Base-by-base conservation (phyloP, 2,888 invertebrate genomes). In the Pollenia amentaria region DNA sequence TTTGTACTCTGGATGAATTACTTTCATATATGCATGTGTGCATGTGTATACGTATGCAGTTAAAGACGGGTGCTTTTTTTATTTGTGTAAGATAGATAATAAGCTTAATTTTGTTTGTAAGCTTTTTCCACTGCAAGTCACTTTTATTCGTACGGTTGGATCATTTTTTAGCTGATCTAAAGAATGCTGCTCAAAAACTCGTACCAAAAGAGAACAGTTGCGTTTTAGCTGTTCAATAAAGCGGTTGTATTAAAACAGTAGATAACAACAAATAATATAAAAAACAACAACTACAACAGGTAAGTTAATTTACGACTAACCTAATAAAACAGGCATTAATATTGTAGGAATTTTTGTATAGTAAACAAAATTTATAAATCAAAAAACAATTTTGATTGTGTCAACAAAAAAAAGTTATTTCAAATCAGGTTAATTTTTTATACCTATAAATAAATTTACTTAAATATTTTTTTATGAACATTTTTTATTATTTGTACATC, bases 121-220 rank as follows among this genome's bases (percentile, higher is more conserved):
- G 75, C 77, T 84, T 80, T 77, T 67, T 81, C 64, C 73, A 67
- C 57, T 82, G 78, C 82, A 78, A 69, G 65, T 67, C 67, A 64
- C 60, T 78, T 65, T 76, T 53, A 60, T 79, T 53, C 21, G 48
- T 44, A 18, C 57, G 72, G 21, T 72, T 73, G 84, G 62, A 77
- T 80, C 80, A 72, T 42, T 57, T 57, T 51, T 12, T 67, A 72
- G 84, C 70, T 75, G 87, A 88, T 88, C 85, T 82, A 80, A 77
- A 81, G 80, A 76, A 55, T 29, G 51, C 64, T 80, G 73, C 62
- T 77, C 29, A 29, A 29, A 29, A 6, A 29, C 4, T 57, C 46
- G 62, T 72, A 65, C 12, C 55, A 75, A 51, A 60, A 77, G 80
- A 80, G 82, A 88, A 84, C 88, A 89, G 88, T 89, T 87, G 85